Conservation (phyloP, 2,888 invertebrate species). For the Drosophila histrio region DNA sequence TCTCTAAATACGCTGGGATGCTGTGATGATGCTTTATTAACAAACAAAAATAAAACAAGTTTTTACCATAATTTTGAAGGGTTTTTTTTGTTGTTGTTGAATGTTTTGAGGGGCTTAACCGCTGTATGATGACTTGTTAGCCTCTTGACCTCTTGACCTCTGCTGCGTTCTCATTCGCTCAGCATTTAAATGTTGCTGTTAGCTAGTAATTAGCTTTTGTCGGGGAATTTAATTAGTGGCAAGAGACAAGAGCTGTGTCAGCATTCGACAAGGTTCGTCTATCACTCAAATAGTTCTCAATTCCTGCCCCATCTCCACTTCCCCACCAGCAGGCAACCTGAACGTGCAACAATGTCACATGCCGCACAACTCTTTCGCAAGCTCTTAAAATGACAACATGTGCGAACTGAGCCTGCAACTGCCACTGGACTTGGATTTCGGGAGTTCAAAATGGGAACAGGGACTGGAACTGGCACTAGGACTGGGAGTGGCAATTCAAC, state of each 20-base stretch:
- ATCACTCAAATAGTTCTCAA: conserved; percentile 11
- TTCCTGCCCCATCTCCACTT: no score
- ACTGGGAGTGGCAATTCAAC: neutral
- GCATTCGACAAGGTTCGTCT: conserved; percentile 31
- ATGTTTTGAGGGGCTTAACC: conserved; percentile 13
- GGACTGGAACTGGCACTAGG: neutral
- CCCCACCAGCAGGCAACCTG: neutral
- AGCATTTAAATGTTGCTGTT: conserved; percentile 15
- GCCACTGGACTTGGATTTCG: neutral
- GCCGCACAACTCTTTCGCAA: conserved; percentile 51
- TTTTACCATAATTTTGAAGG: conserved; percentile 42
- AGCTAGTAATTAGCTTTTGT: conserved; percentile 26
- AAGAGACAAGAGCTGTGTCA: neutral
- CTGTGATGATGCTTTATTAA: conserved; percentile 43
- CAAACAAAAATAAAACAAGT: conserved; percentile 40
- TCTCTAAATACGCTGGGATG: conserved; percentile 45
- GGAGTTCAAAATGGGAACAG: neutral
- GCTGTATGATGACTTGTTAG: conserved; percentile 3
- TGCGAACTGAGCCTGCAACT: conserved; percentile 47
- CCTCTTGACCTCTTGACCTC: conserved; percentile 55
- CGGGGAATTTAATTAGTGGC: conserved; percentile 63
- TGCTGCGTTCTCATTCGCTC: conserved; percentile 1
- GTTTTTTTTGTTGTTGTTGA: conserved; percentile 1
- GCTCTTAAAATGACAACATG: conserved; percentile 66
- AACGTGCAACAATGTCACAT: conserved; percentile 62